phyloP scores from a whole-genome alignment of 92 coral and sea anemone species.

The Hydrozoanthus gracilis region DNA sequence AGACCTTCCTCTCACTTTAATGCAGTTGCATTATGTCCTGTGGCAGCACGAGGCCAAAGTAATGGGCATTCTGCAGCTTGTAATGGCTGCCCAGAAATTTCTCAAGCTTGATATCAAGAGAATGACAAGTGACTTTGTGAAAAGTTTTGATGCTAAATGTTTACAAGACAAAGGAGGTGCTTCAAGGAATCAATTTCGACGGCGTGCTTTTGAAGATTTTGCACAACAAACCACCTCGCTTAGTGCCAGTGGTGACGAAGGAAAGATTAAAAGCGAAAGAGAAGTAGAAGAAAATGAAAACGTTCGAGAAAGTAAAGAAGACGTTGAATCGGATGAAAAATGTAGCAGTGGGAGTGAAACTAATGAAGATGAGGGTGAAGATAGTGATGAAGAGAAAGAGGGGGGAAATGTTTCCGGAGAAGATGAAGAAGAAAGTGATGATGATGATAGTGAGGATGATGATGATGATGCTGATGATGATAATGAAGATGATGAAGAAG shows the following conservation, averaged over 20 bases:
- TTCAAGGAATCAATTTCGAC: background rate
- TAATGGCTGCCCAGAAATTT: slow-evolving; percentile 23
- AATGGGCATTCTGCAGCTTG: slow-evolving; percentile 54
- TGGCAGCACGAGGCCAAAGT: slow-evolving; percentile 56
- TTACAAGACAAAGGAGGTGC: background rate
- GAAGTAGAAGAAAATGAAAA: background rate
- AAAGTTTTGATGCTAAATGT: slow-evolving; percentile 37
- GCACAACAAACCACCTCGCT: background rate
- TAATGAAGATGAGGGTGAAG: background rate
- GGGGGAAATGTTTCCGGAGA: background rate
- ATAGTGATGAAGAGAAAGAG: background rate
- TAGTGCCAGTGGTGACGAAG: background rate
- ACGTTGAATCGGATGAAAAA: background rate
- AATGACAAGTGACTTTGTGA: slow-evolving; percentile 29
- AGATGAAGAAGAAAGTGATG: background rate
- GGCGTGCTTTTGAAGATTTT: background rate
- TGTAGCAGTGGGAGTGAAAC: background rate
- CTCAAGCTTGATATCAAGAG: slow-evolving; percentile 32
- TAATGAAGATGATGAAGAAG: background rate
- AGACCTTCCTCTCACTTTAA: slow-evolving; percentile 16
- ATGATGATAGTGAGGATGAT: background rate
- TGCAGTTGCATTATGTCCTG: slow-evolving; percentile 50
- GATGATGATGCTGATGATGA: background rate
- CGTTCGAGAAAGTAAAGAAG: background rate
- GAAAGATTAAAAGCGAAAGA: background rate